Conservation (phyloP, 2,113 vertebrate species). For the Larimichthys polyactis region DNA sequence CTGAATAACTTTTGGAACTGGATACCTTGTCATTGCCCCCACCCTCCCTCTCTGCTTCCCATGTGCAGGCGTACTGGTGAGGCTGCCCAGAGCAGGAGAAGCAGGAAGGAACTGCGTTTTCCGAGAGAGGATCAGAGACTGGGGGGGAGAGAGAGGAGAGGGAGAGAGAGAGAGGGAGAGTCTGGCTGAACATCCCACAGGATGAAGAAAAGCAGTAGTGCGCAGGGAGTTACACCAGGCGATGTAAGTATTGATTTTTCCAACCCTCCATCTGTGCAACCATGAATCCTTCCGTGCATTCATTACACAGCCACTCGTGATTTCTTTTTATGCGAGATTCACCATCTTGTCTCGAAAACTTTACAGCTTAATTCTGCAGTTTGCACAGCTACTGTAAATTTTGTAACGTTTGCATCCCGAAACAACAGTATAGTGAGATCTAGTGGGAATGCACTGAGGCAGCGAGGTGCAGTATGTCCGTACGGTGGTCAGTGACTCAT, state of each 20-base stretch:
- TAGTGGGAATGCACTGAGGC: slow-evolving; percentile 23
- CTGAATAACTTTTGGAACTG: slow-evolving; percentile 28
- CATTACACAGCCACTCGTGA: background rate
- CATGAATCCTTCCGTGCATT: slow-evolving; percentile 27
- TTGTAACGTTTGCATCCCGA: slow-evolving; percentile 1
- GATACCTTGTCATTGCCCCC: slow-evolving; percentile 23
- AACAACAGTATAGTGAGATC: slow-evolving; percentile 31
- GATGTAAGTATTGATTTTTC: slow-evolving; percentile 84
- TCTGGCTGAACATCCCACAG: slow-evolving; percentile 45
- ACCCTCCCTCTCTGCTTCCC: slow-evolving; percentile 21
- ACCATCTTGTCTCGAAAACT: slow-evolving; percentile 21
- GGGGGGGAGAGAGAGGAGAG: slow-evolving; percentile 15
- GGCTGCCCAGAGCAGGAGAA: slow-evolving; percentile 40
- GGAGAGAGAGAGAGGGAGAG: background rate
- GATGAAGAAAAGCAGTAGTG: slow-evolving; percentile 96
- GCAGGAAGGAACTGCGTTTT: slow-evolving; percentile 35
- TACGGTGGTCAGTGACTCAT: slow-evolving; percentile 68
- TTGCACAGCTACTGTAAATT: slow-evolving; percentile 38
- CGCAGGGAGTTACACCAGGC: slow-evolving; percentile 87
- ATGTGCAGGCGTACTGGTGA: slow-evolving; percentile 59
- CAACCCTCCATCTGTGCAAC: slow-evolving; percentile 29
- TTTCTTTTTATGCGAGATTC: slow-evolving; percentile 18
- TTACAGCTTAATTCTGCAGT: slow-evolving; percentile 15
- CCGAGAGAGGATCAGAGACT: slow-evolving; percentile 25
- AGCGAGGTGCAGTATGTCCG: slow-evolving; percentile 50